Conservation (phyloP, 2,113 vertebrate genomes). For the Fulica atra region DNA sequence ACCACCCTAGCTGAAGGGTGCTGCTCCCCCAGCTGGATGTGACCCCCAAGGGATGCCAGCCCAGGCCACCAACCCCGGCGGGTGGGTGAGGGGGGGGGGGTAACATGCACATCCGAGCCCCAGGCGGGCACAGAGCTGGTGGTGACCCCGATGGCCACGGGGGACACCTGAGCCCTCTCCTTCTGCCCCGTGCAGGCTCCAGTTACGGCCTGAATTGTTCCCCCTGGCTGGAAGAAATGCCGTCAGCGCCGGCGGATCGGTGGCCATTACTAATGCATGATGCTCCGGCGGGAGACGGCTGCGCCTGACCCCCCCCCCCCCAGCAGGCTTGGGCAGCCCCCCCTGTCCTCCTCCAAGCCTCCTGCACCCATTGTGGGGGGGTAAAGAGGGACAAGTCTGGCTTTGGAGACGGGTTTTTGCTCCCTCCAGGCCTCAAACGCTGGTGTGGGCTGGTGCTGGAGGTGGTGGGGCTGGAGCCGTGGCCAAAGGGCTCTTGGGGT, state of each 20-base stretch:
- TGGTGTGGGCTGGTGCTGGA: accelerated
- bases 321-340: accelerated
- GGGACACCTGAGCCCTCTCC: slow-evolving; percentile 43
- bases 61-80: background rate
- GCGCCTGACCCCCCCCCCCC: too few relatives aligned
- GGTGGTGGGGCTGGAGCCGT: accelerated
- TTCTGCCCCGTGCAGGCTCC: background rate
- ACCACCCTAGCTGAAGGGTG: accelerated
- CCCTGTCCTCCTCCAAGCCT: accelerated
- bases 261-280: slow-evolving; percentile 80
- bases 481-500: accelerated
- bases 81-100: too few relatives aligned
- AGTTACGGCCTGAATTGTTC: slow-evolving; percentile 23
- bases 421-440: accelerated
- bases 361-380: accelerated
- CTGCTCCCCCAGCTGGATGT: accelerated
- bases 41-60: background rate
- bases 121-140: accelerated
- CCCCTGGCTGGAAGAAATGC: slow-evolving; percentile 70
- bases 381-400: accelerated
- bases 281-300: background rate
- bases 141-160: background rate
- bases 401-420: accelerated
- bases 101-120: background rate
- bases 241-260: slow-evolving; percentile 56